Conservation (phyloP, 2,797 vertebrate species). For the Helarctos malayanus region DNA sequence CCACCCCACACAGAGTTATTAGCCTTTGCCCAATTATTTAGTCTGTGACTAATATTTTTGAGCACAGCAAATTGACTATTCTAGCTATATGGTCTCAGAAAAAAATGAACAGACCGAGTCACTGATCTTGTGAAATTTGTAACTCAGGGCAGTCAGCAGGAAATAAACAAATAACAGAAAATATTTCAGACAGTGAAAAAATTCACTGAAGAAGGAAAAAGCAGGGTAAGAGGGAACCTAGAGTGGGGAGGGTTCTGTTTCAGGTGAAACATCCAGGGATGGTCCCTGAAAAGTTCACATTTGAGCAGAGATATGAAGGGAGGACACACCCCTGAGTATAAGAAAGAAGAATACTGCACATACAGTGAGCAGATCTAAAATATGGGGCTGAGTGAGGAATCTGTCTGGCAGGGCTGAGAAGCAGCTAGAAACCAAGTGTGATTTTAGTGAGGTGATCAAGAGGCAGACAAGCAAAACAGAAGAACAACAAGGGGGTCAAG, state of each 20-base stretch:
- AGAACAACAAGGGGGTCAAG: background rate
- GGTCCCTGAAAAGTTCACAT: background rate
- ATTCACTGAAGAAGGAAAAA: background rate
- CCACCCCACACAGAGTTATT: background rate
- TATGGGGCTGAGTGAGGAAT: no score
- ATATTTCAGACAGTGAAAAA: no score
- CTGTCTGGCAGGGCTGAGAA: fast-evolving
- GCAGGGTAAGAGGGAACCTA: background rate
- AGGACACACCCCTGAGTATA: fast-evolving
- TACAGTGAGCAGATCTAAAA: background rate
- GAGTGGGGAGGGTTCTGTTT: background rate
- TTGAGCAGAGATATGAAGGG: background rate
- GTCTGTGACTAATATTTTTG: background rate
- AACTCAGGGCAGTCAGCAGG: background rate
- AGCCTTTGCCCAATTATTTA: background rate
- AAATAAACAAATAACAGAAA: background rate
- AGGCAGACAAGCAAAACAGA: background rate
- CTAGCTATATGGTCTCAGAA: background rate
- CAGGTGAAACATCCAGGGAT: background rate
- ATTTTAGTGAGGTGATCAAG: fast-evolving
- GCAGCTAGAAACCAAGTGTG: background rate
- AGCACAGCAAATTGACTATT: background rate
- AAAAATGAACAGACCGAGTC: background rate
- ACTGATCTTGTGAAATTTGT: background rate
- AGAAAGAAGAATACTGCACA: background rate